These are phyloP conservation scores for Bathynomus jamesi DNA, from an alignment of 1,140 invertebrate species.

Conservation along the genomic window DNA sequence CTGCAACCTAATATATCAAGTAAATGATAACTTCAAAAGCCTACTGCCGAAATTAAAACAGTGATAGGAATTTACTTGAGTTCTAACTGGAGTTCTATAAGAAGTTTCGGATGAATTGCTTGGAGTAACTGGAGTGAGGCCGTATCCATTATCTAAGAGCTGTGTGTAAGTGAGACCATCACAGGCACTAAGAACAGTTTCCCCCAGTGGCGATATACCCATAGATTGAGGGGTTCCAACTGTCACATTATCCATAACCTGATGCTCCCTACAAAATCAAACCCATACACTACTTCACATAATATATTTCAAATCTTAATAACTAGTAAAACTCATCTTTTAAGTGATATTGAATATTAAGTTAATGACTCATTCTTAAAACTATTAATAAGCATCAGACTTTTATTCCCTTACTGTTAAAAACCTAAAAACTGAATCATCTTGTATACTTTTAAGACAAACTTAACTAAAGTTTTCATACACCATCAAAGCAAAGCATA, in stretches of 20 bases:
- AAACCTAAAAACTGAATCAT: too few species aligned
- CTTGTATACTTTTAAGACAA: too few species aligned
- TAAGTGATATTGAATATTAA: too few species aligned
- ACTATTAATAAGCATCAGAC: too few species aligned
- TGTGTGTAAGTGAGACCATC: conserved; percentile 47
- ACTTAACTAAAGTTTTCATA: too few species aligned
- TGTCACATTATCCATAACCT: not conserved
- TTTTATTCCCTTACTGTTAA: too few species aligned
- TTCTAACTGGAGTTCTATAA: conserved; percentile 45
- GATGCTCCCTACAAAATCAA: not conserved
- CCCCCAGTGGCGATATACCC: not conserved
- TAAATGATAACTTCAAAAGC: conserved; percentile 11
- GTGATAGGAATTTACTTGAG: conserved; percentile 48
- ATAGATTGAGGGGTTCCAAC: not conserved
- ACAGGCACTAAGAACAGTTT: conserved; percentile 12
- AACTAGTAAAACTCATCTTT: too few species aligned
- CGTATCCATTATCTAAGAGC: conserved; percentile 74
- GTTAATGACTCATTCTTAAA: too few species aligned
- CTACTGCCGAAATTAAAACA: too few species aligned
- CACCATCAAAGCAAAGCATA: too few species aligned
- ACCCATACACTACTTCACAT: too few species aligned
- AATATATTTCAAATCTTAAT: too few species aligned
- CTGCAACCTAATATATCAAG: conserved; percentile 17
- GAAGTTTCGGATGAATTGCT: conserved; percentile 55
- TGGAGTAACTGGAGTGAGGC: conserved; percentile 60